These are phyloP conservation scores for Agelaius tricolor DNA, from an alignment of 2,113 vertebrate genomes.

Conservation along the genomic window DNA sequence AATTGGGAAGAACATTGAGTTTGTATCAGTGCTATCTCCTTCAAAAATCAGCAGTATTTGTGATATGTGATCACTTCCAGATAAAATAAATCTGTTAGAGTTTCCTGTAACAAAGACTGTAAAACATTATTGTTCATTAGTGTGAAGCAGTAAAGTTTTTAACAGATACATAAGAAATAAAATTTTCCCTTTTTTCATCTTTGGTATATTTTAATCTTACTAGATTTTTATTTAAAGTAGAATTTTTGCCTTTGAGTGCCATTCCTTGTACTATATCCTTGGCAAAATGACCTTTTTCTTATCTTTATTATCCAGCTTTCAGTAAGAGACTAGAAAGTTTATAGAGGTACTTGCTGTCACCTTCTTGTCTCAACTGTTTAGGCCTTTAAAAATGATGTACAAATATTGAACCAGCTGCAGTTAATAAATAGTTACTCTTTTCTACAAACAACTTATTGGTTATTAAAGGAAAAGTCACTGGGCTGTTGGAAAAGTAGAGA, in stretches of 20 bases:
- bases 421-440: constrained; percentile 30
- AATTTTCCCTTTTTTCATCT: not conserved
- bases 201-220: not conserved
- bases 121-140: constrained; percentile 26
- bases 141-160: not conserved
- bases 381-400: constrained; percentile 1
- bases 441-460: not conserved
- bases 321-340: constrained; percentile 1
- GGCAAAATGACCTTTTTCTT: constrained; percentile 26
- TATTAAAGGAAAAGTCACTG: not conserved
- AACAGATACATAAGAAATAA: not conserved
- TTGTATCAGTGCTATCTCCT: not conserved
- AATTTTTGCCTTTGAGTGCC: not conserved
- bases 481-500: not conserved
- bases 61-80: constrained; percentile 7
- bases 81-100: constrained; percentile 7
- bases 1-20: not conserved
- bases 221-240: not conserved
- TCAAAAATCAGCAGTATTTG: not conserved
- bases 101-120: not conserved
- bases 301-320: constrained; percentile 60
- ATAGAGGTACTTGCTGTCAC: constrained; percentile 6
- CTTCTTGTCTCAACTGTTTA: not conserved
- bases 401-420: constrained; percentile 28
- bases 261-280: not conserved